Conservation (phyloP, 2,113 vertebrate species). For the Carassius carassius region DNA sequence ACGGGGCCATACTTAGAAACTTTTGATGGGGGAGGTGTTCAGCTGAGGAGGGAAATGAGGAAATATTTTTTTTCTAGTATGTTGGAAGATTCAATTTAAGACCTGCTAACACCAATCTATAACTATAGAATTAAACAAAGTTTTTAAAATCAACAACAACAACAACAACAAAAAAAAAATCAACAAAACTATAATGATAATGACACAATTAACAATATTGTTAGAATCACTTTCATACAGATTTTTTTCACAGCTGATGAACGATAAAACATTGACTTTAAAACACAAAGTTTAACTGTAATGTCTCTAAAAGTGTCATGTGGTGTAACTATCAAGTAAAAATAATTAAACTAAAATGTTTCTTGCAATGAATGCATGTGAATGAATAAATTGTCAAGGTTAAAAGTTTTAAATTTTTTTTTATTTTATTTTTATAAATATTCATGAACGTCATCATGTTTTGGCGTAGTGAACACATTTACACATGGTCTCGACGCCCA, state of each 20-base stretch:
- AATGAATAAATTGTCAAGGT: neutral
- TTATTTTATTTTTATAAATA: neutral
- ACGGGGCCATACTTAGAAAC: neutral
- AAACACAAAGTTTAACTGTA: neutral
- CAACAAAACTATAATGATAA: neutral
- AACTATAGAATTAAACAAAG: neutral
- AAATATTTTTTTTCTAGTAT: neutral
- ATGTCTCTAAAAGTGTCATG: neutral
- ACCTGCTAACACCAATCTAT: neutral
- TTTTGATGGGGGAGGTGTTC: neutral
- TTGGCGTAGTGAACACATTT: neutral
- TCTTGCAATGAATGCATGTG: neutral
- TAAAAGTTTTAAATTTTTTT: too few species aligned
- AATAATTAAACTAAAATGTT: too few species aligned
- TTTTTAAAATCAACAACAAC: too few species aligned
- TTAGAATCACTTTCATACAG: neutral
- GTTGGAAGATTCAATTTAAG: neutral
- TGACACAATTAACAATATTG: neutral
- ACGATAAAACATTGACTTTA: neutral
- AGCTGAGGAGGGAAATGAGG: neutral
- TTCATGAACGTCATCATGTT: neutral
- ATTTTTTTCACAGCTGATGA: neutral
- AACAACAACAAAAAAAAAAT: too few species aligned
- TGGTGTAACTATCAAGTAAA: neutral
- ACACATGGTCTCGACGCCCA: neutral